Evolutionary conservation across 2,113 vertebrate species (phyloP).

Genomic region (Gnathonemus echidnorhynchus): DNA sequence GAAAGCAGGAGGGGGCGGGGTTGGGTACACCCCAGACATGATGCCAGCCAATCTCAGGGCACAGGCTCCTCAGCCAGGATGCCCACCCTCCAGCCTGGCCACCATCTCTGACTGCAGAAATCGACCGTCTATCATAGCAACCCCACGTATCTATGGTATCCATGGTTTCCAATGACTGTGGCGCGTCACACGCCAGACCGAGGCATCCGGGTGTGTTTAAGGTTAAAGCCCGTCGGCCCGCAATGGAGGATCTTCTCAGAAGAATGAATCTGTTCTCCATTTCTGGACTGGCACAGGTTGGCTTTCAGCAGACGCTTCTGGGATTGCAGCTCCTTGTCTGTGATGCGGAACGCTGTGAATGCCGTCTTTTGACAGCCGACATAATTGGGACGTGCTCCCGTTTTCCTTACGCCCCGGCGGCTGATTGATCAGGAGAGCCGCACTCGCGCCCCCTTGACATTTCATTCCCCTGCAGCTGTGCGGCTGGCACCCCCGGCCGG

Average conservation of each 20-base stretch:
- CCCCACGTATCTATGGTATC: not conserved
- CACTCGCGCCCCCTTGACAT: not conserved
- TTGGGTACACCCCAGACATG: not conserved
- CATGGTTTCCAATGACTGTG: not conserved
- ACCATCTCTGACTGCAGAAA: not conserved
- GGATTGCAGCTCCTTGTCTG: not conserved
- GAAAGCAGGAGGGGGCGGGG: not conserved
- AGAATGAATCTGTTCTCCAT: not conserved
- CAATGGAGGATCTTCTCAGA: not conserved
- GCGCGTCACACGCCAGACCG: not conserved
- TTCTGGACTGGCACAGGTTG: not conserved
- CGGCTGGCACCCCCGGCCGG: not conserved
- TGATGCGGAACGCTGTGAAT: not conserved
- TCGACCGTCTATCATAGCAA: not conserved
- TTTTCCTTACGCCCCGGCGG: not conserved
- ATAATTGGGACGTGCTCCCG: not conserved
- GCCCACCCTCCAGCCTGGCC: not conserved
- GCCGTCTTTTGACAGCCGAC: not conserved
- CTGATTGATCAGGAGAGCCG: not conserved
- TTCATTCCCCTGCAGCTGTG: constrained; percentile 21
- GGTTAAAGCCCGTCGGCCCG: not conserved
- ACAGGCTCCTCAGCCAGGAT: not conserved
- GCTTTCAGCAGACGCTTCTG: not conserved
- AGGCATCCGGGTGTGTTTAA: not conserved
- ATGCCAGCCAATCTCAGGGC: not conserved